phyloP scores from a whole-genome alignment of 2,797 vertebrate genomes.

The Enteromius fasciolatus region DNA sequence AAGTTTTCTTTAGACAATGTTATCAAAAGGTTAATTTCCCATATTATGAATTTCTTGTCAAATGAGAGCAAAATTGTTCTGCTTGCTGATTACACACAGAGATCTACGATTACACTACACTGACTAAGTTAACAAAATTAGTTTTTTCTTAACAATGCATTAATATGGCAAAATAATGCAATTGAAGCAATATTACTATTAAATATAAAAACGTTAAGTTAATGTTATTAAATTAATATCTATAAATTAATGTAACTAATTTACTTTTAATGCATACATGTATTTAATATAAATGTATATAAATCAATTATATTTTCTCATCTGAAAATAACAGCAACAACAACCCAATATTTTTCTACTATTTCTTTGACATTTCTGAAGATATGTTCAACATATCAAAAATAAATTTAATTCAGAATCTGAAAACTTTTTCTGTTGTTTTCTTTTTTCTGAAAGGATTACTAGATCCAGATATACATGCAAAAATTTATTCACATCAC shows the following conservation, averaged over 20 bases:
- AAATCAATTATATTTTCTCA: too few species aligned
- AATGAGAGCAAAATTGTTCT: not conserved
- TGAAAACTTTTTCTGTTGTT: not conserved
- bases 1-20: not conserved
- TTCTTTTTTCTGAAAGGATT: not conserved
- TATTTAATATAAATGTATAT: too few species aligned
- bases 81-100: too few species aligned
- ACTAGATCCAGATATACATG: not conserved
- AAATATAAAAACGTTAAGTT: not conserved
- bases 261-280: not conserved
- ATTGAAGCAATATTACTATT: not conserved
- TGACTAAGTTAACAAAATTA: not conserved
- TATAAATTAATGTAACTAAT: not conserved
- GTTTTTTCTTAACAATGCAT: not conserved
- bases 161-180: slow-evolving; percentile 1
- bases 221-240: not conserved
- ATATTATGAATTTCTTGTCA: not conserved
- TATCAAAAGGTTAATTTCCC: not conserved
- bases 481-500: not conserved
- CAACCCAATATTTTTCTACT: not conserved
- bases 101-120: not conserved
- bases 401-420: not conserved
- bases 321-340: not conserved
- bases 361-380: not conserved
- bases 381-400: not conserved